Evolutionary conservation across 30 jellyfish, hydroid and myxozoan species (phyloP), one percentile per base, ranked within the genome.

Genomic region (Rhopilema esculentum): DNA sequence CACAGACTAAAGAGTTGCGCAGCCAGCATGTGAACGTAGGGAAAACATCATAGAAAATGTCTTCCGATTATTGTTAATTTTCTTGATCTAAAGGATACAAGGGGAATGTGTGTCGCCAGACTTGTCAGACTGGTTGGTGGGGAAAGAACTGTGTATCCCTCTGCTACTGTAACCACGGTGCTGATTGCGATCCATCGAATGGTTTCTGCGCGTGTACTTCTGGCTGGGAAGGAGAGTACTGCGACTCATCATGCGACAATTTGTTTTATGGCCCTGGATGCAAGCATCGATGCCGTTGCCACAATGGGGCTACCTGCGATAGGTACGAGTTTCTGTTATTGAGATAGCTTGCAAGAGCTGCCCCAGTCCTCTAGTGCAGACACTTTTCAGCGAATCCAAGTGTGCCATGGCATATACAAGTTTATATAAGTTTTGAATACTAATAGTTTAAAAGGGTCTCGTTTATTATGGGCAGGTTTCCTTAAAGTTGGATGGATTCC

Each of bases 141-240:
- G 99, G 99, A 40, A 79, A 73, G 87, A 79, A 85, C 33, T 94
- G 99, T 70, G 79, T 52, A 33, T 53, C 78, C 72, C 86, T 72
- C n/a, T 94, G 99, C 76, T 31, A 25, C 17, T 94, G 99, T 64
- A 50, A 89, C 28, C 88, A 89, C 52, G 97, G 88, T 8, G 97
- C 92, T 0, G 49, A 49, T n/a, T 94, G 99, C 69, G 97, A 94
- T 30, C 88, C 87, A 1, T 48, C 77, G 66, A 66, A 51, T 82
- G 98, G 98, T n/a, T 32, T 78, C 67, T 93, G 98, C 94, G 21
- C 90, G 6, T 93, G 98, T 68, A 26, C 88, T 20, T 75, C 89
- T 75, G 98, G 98, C 61, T 93, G 91, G 91, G 70, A 48, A 24
- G 98, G 98, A 2, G 82, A 28, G 29, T 27, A 86, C 8, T 93